Percentiles rank a stretch among this genome's conserved stretches.
phyloP scores from a whole-genome alignment of 2,113 vertebrate species.

The Prietella phreatophila region DNA sequence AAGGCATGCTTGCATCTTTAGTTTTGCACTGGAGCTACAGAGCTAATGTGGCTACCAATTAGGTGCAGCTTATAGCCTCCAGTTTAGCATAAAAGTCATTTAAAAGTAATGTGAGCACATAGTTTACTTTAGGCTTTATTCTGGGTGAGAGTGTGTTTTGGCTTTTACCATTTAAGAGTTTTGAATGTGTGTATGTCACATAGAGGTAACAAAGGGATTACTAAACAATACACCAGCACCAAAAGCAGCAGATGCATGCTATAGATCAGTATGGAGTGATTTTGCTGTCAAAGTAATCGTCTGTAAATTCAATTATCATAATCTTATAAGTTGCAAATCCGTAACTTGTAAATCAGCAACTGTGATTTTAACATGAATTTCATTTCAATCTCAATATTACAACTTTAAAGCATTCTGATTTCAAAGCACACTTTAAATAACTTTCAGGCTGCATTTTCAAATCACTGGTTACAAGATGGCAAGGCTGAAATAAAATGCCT shows the following conservation, averaged over 20 bases:
- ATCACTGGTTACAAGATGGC: background rate
- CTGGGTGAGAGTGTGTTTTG: background rate
- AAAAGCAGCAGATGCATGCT: background rate
- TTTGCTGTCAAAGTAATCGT: background rate
- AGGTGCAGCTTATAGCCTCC: background rate
- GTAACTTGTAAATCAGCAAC: too few species aligned
- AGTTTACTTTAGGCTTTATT: constrained; percentile 9
- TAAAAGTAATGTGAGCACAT: background rate
- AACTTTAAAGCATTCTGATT: background rate
- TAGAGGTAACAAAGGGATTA: background rate
- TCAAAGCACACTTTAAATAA: background rate
- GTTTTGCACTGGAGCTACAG: background rate
- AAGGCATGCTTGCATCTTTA: background rate
- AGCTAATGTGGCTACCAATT: background rate
- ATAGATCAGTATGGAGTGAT: background rate
- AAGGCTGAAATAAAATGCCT: too few species aligned
- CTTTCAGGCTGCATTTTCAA: background rate
- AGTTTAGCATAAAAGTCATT: constrained; percentile 1
- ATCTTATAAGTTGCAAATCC: background rate
- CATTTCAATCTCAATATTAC: too few species aligned
- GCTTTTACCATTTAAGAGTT: background rate
- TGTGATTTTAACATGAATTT: background rate
- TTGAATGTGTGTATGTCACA: background rate
- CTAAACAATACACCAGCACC: too few species aligned
- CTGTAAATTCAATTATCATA: background rate